A percentile compares a stretch with the other conserved stretches of the same genome.
Evolutionary conservation across 2,797 vertebrate genomes (phyloP).

Genomic region (Limosa lapponica): DNA sequence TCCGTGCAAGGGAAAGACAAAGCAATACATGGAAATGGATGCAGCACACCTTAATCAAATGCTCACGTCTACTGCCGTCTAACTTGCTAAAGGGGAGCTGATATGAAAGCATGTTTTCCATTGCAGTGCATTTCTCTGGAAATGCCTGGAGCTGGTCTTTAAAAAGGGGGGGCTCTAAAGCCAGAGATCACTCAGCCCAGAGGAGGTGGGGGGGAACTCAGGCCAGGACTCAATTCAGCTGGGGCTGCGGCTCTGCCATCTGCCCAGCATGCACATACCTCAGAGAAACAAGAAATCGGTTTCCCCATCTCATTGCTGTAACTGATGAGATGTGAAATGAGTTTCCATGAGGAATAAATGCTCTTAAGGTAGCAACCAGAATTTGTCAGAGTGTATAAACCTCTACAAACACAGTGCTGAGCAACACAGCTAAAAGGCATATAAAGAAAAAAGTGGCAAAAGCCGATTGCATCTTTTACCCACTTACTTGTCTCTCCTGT

Average conservation of each 20-base stretch:
- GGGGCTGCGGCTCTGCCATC: not conserved
- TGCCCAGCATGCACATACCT: not conserved
- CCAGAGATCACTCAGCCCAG: not conserved
- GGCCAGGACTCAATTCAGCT: not conserved
- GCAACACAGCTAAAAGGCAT: not conserved
- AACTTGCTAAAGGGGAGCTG: not conserved
- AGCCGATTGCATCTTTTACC: not conserved
- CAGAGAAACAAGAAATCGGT: constrained; percentile 24
- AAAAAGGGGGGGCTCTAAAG: not conserved
- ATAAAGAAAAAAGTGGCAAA: not conserved
- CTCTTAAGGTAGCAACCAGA: constrained; percentile 49
- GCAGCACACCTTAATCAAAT: not conserved
- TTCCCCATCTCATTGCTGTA: constrained; percentile 27
- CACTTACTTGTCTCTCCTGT: not conserved
- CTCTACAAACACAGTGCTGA: not conserved
- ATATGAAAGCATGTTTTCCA: not conserved
- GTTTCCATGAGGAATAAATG: constrained; percentile 36
- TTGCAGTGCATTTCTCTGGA: not conserved
- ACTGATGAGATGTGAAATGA: constrained; percentile 73
- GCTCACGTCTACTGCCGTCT: not conserved
- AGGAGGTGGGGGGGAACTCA: not conserved
- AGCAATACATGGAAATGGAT: not conserved
- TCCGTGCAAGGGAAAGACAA: not conserved
- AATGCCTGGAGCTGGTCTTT: not conserved
- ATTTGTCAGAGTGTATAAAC: constrained; percentile 24